Evolutionary conservation across 1,140 invertebrate genomes (phyloP).

Genomic region (Apis dorsata): DNA sequence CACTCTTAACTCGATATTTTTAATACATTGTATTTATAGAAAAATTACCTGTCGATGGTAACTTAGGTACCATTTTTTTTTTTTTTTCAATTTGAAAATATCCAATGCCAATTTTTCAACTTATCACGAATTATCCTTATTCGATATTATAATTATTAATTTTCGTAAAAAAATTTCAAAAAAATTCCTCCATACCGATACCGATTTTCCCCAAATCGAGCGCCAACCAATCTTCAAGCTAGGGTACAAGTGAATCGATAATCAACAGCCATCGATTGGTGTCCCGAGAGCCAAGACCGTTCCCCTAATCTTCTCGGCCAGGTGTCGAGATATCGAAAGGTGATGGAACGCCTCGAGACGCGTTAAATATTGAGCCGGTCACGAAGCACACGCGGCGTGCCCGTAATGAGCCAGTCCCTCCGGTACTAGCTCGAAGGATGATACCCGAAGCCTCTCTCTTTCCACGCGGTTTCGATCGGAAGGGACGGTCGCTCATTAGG

Average conservation of each 20-base stretch:
- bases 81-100: no score
- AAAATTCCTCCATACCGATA: accelerated
- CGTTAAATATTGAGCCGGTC: slow-evolving; percentile 75
- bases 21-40: not conserved
- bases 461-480: slow-evolving; percentile 60
- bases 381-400: slow-evolving; percentile 46
- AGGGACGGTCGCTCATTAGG: slow-evolving; percentile 73
- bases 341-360: slow-evolving; percentile 72
- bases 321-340: slow-evolving; percentile 68
- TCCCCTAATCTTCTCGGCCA: slow-evolving; percentile 43
- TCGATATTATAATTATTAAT: no score
- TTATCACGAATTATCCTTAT: no score
- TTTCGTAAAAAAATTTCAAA: not conserved
- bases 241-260: not conserved
- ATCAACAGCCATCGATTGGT: slow-evolving; percentile 3
- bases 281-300: not conserved
- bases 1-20: not conserved
- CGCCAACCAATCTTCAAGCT: not conserved
- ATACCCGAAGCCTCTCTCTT: slow-evolving; percentile 45
- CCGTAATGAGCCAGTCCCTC: slow-evolving; percentile 69
- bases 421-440: slow-evolving; percentile 59
- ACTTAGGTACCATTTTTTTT: no score
- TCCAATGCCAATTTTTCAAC: no score
- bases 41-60: no score
- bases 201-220: not conserved